phyloP scores from a whole-genome alignment of 2,113 vertebrate genomes.

The Saccopteryx bilineata region DNA sequence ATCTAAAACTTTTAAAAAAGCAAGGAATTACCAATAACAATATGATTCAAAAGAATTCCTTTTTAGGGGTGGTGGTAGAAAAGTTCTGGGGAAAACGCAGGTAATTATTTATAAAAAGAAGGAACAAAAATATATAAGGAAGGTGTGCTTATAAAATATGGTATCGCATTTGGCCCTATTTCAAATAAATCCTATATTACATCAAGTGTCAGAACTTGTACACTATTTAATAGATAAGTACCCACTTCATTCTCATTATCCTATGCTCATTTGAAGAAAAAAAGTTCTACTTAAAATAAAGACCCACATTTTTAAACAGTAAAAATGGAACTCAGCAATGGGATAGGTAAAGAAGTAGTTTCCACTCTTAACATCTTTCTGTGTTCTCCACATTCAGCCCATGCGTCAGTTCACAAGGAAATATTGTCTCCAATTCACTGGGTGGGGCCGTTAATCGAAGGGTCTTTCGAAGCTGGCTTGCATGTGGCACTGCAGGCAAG shows the following conservation, averaged over 20 bases:
- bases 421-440: background rate
- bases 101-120: background rate
- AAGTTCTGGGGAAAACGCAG: background rate
- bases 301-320: constrained; percentile 32
- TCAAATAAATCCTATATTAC: constrained; percentile 5
- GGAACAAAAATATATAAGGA: constrained; percentile 34
- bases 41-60: background rate
- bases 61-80: background rate
- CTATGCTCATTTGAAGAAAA: background rate
- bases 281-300: constrained; percentile 29
- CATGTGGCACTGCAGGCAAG: background rate
- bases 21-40: background rate
- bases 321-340: background rate
- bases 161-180: background rate
- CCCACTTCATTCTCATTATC: background rate
- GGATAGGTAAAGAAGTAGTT: background rate
- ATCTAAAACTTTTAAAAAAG: constrained; percentile 45
- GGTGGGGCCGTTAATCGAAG: background rate
- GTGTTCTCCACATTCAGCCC: background rate
- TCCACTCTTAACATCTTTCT: background rate
- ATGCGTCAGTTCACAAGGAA: background rate
- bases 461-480: background rate
- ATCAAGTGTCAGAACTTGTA: background rate
- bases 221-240: background rate
- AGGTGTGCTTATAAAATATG: background rate